phyloP scores from a whole-genome alignment of 2,888 invertebrate species.

The Lydus trimaculatus region DNA sequence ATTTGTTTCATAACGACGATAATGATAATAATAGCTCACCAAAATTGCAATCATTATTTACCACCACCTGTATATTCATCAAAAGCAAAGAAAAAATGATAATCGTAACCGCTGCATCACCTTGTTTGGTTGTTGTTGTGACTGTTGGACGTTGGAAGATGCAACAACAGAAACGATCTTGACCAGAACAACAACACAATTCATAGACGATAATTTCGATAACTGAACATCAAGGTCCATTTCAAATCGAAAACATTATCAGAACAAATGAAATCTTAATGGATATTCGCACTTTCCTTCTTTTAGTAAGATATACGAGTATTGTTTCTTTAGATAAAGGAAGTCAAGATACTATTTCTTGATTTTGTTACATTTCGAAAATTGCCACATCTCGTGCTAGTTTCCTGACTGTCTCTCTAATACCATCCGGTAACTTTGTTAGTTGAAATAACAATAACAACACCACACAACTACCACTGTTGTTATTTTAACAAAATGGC shows the following conservation, averaged over 20 bases:
- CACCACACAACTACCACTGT: slow-evolving; percentile 24
- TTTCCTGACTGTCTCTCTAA: neutral
- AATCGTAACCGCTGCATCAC: neutral
- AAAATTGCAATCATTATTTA: neutral
- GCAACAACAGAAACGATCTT: neutral
- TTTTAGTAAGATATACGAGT: neutral
- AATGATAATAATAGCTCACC: neutral
- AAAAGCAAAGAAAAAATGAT: neutral
- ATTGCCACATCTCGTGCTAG: neutral
- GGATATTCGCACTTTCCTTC: neutral
- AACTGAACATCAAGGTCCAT: neutral
- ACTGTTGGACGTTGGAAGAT: too few species aligned
- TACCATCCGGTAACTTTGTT: slow-evolving; percentile 9
- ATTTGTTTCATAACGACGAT: neutral
- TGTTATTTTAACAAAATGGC: slow-evolving; percentile 39
- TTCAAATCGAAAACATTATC: neutral
- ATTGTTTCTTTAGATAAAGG: neutral
- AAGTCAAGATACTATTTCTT: neutral
- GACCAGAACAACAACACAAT: neutral
- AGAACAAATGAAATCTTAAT: neutral
- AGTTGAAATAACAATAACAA: slow-evolving; percentile 37
- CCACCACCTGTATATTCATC: neutral
- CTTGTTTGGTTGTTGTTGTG: neutral
- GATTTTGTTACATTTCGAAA: neutral
- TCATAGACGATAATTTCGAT: neutral